These are phyloP conservation scores for Littorina saxatilis DNA, from an alignment of 1,140 invertebrate genomes.

Conservation along the genomic window DNA sequence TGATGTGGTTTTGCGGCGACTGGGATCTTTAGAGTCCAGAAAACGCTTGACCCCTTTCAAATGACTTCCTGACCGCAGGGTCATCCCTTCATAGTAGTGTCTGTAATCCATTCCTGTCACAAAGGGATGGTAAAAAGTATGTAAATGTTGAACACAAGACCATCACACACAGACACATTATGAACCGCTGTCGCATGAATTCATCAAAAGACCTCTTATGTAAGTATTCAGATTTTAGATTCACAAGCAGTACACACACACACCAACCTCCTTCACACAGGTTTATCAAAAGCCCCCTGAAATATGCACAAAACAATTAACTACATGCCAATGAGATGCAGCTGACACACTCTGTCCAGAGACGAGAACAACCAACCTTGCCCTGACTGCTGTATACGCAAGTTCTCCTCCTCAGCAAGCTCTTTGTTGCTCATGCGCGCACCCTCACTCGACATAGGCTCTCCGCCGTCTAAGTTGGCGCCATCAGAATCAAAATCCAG, in stretches of 20 bases:
- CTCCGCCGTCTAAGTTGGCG: not conserved
- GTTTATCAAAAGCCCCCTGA: too few species aligned
- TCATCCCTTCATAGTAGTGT: constrained; percentile 55
- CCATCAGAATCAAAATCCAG: constrained; percentile 21
- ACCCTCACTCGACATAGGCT: not conserved
- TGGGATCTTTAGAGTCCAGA: constrained; percentile 29
- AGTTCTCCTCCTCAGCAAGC: not conserved
- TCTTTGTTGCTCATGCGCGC: not conserved
- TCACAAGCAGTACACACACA: too few species aligned
- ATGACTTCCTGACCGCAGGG: constrained; percentile 60
- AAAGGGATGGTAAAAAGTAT: too few species aligned
- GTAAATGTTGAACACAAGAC: too few species aligned
- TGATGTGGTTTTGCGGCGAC: not conserved
- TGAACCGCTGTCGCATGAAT: too few species aligned
- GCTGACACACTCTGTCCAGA: too few species aligned
- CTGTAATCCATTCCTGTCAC: constrained; percentile 7
- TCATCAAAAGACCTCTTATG: too few species aligned
- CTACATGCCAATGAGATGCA: too few species aligned
- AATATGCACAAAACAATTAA: too few species aligned
- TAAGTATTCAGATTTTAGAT: too few species aligned
- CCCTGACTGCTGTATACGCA: not conserved
- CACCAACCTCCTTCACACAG: too few species aligned
- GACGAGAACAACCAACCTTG: constrained; percentile 9
- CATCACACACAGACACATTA: too few species aligned
- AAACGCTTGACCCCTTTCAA: constrained; percentile 44